These are phyloP conservation scores for Hydropsyche betteni DNA, from an alignment of 2,888 invertebrate genomes.

Conservation along the genomic window DNA sequence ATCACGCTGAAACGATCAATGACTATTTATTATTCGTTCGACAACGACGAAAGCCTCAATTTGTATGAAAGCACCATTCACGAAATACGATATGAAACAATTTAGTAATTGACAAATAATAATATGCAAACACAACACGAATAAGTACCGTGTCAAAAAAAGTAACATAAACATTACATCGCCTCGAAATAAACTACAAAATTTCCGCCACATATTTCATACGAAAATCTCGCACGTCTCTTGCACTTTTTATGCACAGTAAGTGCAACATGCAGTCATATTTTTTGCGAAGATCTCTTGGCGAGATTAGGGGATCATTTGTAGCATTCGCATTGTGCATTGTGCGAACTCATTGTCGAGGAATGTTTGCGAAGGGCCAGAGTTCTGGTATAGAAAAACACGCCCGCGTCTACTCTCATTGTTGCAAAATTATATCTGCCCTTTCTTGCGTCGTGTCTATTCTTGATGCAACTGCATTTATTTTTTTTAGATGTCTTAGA, in stretches of 20 bases:
- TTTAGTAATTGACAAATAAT: too few relatives aligned
- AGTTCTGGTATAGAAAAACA: constrained; percentile 39
- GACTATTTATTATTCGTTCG: too few relatives aligned
- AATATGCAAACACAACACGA: too few relatives aligned
- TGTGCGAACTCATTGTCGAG: constrained; percentile 45
- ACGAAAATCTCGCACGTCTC: too few relatives aligned
- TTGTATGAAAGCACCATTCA: too few relatives aligned
- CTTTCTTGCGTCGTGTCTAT: constrained; percentile 35
- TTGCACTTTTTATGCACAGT: constrained; percentile 4
- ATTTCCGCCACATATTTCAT: constrained; percentile 2
- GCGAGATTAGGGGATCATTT: constrained; percentile 46
- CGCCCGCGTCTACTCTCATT: constrained; percentile 42
- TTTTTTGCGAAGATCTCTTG: constrained; percentile 38
- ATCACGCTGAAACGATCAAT: too few relatives aligned
- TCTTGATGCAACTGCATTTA: constrained; percentile 28
- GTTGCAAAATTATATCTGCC: constrained; percentile 40
- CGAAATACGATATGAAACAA: too few relatives aligned
- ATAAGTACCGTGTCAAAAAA: too few relatives aligned
- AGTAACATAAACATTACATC: too few relatives aligned
- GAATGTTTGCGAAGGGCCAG: constrained; percentile 41
- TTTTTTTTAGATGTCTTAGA: too few relatives aligned
- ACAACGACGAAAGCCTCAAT: too few relatives aligned
- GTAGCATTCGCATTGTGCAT: constrained; percentile 42
- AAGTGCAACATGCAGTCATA: constrained; percentile 3
- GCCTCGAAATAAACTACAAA: too few relatives aligned